Evolutionary conservation across 2,797 vertebrate species (phyloP).

Genomic region (Lithobates pipiens): DNA sequence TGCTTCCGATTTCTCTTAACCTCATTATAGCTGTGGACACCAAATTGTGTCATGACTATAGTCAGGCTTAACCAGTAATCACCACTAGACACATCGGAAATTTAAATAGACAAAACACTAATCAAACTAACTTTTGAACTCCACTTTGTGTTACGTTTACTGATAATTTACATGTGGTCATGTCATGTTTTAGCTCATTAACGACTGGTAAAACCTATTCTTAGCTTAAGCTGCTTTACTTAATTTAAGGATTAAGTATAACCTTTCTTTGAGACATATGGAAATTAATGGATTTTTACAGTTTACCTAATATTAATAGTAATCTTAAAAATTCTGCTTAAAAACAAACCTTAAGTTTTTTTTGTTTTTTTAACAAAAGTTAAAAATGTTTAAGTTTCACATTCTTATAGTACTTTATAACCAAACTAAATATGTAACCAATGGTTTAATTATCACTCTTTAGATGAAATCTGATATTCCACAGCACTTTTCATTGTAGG

Average conservation of each 20-base stretch:
- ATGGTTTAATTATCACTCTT: neutral
- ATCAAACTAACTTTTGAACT: neutral
- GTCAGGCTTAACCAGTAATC: conserved; percentile 17
- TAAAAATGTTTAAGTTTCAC: no score
- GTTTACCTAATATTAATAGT: neutral
- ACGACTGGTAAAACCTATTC: conserved; percentile 11
- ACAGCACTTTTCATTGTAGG: no score
- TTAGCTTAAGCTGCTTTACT: conserved; percentile 38
- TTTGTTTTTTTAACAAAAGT: no score
- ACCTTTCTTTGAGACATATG: conserved; percentile 2
- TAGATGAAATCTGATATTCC: no score
- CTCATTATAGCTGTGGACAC: neutral
- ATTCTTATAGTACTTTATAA: neutral
- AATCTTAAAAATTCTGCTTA: neutral
- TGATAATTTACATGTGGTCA: conserved; percentile 12
- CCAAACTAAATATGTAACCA: neutral
- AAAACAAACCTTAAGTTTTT: neutral
- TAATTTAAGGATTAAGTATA: conserved; percentile 48
- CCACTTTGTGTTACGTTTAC: neutral
- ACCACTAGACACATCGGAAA: neutral
- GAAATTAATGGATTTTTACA: neutral
- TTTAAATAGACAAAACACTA: neutral
- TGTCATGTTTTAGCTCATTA: conserved; percentile 11
- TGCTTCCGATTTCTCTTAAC: conserved; percentile 31
- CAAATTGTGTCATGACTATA: neutral